phyloP scores from a whole-genome alignment of 2,888 invertebrate genomes.

The Stenichneumon culpator region DNA sequence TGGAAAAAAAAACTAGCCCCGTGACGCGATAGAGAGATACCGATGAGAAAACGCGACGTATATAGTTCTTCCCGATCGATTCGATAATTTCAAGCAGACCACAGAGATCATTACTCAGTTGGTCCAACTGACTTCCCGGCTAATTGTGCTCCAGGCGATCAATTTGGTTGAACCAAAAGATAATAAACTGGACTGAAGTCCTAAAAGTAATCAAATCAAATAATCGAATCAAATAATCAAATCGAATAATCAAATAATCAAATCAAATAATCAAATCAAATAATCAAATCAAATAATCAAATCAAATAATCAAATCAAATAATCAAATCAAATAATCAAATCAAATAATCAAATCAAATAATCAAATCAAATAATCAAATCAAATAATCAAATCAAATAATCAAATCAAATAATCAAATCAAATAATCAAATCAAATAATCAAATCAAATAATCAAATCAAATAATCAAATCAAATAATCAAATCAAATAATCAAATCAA shows the following conservation, averaged over 20 bases:
- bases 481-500: background rate
- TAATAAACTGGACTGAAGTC: background rate
- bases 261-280: background rate
- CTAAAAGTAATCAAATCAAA: background rate
- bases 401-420: background rate
- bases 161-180: background rate
- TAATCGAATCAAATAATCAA: background rate
- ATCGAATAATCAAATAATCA: background rate
- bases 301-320: background rate
- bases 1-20: conserved; percentile 33
- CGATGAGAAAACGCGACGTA: conserved; percentile 1
- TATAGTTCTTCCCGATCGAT: conserved; percentile 9
- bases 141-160: too few species aligned
- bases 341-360: background rate
- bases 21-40: conserved; percentile 30
- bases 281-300: background rate
- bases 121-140: background rate
- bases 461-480: background rate
- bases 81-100: conserved; percentile 1
- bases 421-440: background rate
- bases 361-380: background rate
- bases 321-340: background rate
- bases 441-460: background rate
- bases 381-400: background rate
- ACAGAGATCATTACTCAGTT: background rate